These are phyloP conservation scores for Leuctra nigra DNA, from an alignment of 2,888 invertebrate species.

Conservation along the genomic window DNA sequence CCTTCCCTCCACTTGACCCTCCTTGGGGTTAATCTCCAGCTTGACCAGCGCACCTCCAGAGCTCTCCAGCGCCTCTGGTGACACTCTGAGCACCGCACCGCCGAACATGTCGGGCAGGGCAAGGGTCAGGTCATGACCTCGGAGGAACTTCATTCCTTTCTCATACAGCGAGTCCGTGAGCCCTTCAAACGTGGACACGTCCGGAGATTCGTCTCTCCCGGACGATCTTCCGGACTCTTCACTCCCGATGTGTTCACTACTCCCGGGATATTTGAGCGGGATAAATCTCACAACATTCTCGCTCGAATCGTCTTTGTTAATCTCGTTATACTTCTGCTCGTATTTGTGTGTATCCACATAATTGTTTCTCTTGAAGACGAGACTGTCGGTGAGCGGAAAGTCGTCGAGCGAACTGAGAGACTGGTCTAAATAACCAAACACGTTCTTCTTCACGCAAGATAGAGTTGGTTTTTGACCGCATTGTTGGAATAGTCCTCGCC, in stretches of 20 bases:
- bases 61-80: conserved; percentile 64
- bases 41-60: conserved; percentile 65
- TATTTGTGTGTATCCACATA: conserved; percentile 49
- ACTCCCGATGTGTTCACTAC: no score
- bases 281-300: not conserved
- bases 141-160: conserved; percentile 64
- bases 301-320: not conserved
- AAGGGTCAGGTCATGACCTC: conserved; percentile 69
- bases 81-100: conserved; percentile 64
- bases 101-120: conserved; percentile 68
- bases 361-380: conserved; percentile 57
- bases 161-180: conserved; percentile 64
- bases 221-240: conserved; percentile 16
- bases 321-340: conserved; percentile 24
- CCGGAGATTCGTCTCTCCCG: conserved; percentile 28
- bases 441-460: conserved; percentile 70
- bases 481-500: conserved; percentile 66
- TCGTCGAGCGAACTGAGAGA: conserved; percentile 57
- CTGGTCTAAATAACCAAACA: conserved; percentile 63
- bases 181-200: conserved; percentile 50
- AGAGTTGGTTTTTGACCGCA: conserved; percentile 59
- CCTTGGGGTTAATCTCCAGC: conserved; percentile 56
- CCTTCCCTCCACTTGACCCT: conserved; percentile 43
- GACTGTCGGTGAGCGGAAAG: conserved; percentile 56
- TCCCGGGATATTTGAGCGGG: conserved; percentile 35